These are phyloP conservation scores for Isaurus tuberculatus DNA, from an alignment of 92 coral and sea anemone species.

Conservation along the genomic window DNA sequence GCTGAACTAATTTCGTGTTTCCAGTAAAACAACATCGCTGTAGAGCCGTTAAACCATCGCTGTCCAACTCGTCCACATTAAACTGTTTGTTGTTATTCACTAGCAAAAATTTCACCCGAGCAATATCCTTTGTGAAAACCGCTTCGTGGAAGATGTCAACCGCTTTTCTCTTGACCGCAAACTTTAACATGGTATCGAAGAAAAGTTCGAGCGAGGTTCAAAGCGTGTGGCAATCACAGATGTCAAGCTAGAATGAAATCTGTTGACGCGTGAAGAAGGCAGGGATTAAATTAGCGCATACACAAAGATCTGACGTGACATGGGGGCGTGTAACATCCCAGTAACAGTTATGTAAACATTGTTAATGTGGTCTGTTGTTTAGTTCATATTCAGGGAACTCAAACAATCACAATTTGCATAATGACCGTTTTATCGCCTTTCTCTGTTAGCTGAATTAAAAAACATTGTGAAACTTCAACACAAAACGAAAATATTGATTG, in stretches of 20 bases:
- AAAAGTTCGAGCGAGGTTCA: background rate
- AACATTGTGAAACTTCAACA: constrained; percentile 36
- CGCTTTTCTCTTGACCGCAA: constrained; percentile 91
- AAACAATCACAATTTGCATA: constrained; percentile 70
- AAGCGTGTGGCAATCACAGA: background rate
- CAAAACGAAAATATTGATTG: constrained; percentile 30
- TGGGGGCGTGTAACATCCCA: constrained; percentile 31
- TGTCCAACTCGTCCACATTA: constrained; percentile 92
- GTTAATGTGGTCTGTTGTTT: constrained; percentile 21
- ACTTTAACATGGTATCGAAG: constrained; percentile 77
- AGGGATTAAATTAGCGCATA: constrained; percentile 31
- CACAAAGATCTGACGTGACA: constrained; percentile 28
- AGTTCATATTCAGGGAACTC: constrained; percentile 9
- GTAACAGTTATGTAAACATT: constrained; percentile 53
- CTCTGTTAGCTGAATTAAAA: constrained; percentile 38
- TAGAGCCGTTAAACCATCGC: constrained; percentile 94
- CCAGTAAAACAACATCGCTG: constrained; percentile 94
- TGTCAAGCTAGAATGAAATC: background rate
- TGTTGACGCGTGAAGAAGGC: constrained; percentile 14
- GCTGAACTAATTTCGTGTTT: constrained; percentile 79
- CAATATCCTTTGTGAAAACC: constrained; percentile 76
- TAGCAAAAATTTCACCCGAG: constrained; percentile 72
- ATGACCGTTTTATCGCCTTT: constrained; percentile 45
- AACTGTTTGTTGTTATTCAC: constrained; percentile 84
- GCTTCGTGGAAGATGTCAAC: constrained; percentile 94